phyloP scores from a whole-genome alignment of 2,888 invertebrate genomes.

The Choreutis nemorana region DNA sequence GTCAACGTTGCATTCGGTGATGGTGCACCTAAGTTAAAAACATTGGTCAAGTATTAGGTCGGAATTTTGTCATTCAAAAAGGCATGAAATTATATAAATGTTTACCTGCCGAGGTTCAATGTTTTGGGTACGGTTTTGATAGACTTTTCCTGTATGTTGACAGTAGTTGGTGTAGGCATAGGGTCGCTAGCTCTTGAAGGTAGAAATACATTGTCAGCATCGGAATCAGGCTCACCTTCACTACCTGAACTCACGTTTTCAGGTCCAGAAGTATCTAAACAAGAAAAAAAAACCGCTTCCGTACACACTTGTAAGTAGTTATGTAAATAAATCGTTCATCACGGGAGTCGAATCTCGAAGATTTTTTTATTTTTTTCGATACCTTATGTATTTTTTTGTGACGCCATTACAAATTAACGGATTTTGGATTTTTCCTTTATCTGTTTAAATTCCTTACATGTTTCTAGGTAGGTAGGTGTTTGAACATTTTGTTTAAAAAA shows the following conservation, averaged over 20 bases:
- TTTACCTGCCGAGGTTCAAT: conserved; percentile 50
- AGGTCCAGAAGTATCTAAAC: conserved; percentile 68
- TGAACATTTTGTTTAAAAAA: no score
- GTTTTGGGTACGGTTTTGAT: conserved; percentile 50
- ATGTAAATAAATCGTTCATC: not conserved
- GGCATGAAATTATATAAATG: not conserved
- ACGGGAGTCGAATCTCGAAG: not conserved
- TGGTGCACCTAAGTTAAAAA: conserved; percentile 39
- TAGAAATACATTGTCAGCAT: conserved; percentile 57
- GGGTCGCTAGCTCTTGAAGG: conserved; percentile 48
- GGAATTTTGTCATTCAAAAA: not conserved
- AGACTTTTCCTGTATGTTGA: conserved; percentile 23
- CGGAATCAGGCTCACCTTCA: conserved; percentile 56
- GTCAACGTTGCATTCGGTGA: conserved; percentile 77
- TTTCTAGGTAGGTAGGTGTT: no score
- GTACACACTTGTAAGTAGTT: not conserved
- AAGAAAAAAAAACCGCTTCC: not conserved
- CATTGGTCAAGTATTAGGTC: not conserved
- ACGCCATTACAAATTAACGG: no score
- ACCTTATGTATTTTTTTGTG: not conserved
- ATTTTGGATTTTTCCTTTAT: not conserved
- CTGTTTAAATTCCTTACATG: no score
- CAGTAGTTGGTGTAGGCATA: conserved; percentile 21
- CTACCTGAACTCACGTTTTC: conserved; percentile 67
- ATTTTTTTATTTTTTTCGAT: not conserved